phyloP scores from a whole-genome alignment of 2,888 invertebrate genomes.

The Nudaria mundana region DNA sequence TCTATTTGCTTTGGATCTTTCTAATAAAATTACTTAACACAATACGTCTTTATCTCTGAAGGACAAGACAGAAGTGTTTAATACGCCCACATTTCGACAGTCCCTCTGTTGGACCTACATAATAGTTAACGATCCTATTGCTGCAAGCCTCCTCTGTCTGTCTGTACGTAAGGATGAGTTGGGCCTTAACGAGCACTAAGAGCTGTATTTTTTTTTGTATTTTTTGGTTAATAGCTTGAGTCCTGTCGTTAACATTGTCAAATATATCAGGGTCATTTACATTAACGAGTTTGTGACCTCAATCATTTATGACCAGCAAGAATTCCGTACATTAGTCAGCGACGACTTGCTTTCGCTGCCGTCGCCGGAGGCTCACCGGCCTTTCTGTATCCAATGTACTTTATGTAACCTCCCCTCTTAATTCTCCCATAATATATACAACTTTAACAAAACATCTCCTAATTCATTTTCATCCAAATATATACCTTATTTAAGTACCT shows the following conservation, averaged over 20 bases:
- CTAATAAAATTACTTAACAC: too few species aligned
- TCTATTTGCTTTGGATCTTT: too few species aligned
- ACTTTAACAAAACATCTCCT: conserved; percentile 16
- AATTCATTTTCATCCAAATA: conserved; percentile 1
- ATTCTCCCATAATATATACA: conserved; percentile 32
- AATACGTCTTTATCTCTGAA: too few species aligned
- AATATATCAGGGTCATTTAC: conserved; percentile 22
- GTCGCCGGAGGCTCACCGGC: conserved; percentile 59
- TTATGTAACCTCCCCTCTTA: conserved; percentile 66
- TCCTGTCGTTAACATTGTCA: conserved; percentile 5
- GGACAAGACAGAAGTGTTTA: too few species aligned
- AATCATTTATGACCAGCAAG: conserved; percentile 34
- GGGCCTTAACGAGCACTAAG: too few species aligned
- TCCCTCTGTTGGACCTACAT: too few species aligned
- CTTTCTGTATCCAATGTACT: conserved; percentile 60
- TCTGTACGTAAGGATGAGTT: too few species aligned
- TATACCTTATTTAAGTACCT: conserved; percentile 5
- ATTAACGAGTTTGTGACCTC: conserved; percentile 19
- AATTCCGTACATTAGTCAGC: conserved; percentile 51
- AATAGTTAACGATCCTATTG: too few species aligned
- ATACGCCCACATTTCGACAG: too few species aligned
- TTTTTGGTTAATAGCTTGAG: background rate
- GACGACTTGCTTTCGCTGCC: conserved; percentile 56
- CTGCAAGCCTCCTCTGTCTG: too few species aligned
- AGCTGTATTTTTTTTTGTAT: too few species aligned